Evolutionary conservation across 30 jellyfish, hydroid and myxozoan species (phyloP).

Genomic region (Clytia hemisphaerica): DNA sequence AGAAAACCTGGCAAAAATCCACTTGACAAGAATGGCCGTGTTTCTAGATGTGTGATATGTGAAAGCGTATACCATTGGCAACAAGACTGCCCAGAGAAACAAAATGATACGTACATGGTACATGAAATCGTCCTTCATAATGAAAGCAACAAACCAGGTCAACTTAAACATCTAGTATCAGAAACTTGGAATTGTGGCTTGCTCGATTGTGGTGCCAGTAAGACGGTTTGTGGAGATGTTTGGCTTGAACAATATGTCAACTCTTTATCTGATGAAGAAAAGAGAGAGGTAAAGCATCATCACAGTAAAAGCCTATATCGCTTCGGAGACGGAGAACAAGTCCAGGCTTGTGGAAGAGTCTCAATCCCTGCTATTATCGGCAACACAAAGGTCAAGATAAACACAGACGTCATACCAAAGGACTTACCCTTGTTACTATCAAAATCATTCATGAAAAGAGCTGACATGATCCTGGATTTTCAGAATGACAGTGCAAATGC

Average conservation of each 20-base stretch:
- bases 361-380: conserved; percentile 7
- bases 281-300: background rate
- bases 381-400: background rate
- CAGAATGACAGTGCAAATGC: background rate
- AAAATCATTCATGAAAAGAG: conserved; percentile 11
- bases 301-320: background rate
- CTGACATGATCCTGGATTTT: conserved; percentile 1
- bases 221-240: background rate
- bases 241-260: background rate
- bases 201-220: background rate
- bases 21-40: background rate
- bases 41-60: background rate
- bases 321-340: background rate
- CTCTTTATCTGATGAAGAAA: background rate
- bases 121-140: background rate
- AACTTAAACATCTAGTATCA: background rate
- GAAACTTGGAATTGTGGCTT: background rate
- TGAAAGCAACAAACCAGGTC: background rate
- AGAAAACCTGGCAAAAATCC: no score
- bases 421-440: conserved; percentile 15
- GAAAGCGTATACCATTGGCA: background rate
- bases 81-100: background rate
- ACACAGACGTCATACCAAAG: background rate
- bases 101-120: background rate
- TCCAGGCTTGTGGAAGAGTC: background rate